These are phyloP conservation scores for Myodes glareolus DNA, from an alignment of 2,113 vertebrate genomes.

Conservation along the genomic window DNA sequence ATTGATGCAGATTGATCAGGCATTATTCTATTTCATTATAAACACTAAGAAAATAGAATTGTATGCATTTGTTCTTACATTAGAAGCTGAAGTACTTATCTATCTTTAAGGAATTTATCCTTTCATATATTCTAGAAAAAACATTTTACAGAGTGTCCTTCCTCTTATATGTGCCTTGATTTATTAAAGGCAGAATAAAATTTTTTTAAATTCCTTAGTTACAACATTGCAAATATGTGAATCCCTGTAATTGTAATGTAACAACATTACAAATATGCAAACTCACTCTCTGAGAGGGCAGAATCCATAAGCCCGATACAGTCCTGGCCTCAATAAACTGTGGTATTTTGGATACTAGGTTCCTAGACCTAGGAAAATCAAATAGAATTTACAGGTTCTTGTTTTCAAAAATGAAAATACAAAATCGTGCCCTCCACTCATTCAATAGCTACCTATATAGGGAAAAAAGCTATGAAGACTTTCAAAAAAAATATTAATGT, in stretches of 20 bases:
- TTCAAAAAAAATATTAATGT: slow-evolving; percentile 42
- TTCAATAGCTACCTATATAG: neutral
- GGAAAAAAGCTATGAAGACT: slow-evolving; percentile 47
- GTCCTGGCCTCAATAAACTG: neutral
- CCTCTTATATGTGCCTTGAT: neutral
- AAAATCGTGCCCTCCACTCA: neutral
- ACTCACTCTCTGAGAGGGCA: neutral
- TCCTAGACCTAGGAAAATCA: slow-evolving; percentile 10
- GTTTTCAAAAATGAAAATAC: neutral
- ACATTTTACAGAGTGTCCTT: fast-evolving
- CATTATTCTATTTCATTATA: neutral
- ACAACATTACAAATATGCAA: neutral
- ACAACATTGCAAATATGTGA: neutral
- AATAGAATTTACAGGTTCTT: neutral
- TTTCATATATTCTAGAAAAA: neutral
- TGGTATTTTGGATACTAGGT: neutral
- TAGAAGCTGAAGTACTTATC: neutral
- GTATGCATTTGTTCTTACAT: neutral
- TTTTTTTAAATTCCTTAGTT: neutral
- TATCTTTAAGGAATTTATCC: neutral
- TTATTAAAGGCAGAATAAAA: neutral
- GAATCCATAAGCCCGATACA: neutral
- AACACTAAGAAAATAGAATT: neutral
- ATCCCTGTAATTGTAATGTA: neutral
- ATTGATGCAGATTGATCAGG: neutral